A percentile compares a stretch with the other conserved stretches of the same genome.
Evolutionary conservation across 2,888 invertebrate genomes (phyloP).

Genomic region (Melinaea marsaeus): DNA sequence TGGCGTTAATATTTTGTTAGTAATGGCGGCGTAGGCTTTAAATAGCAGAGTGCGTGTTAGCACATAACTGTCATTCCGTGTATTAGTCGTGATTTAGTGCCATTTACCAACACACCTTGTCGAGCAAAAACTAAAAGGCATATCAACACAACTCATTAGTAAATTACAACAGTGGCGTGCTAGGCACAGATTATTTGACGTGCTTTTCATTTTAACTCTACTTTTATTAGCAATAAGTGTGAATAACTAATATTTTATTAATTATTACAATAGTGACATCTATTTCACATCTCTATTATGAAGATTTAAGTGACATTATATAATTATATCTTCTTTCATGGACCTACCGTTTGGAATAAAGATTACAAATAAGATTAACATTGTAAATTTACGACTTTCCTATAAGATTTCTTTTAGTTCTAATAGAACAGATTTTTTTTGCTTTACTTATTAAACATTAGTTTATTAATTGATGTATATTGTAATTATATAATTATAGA

Average conservation of each 20-base stretch:
- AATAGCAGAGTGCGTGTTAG: slow-evolving; percentile 4
- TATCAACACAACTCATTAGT: slow-evolving; percentile 5
- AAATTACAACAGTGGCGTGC: not conserved
- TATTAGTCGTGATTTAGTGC: not conserved
- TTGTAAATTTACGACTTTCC: too few relatives aligned
- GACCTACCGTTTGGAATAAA: too few relatives aligned
- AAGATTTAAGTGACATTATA: too few relatives aligned
- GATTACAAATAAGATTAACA: too few relatives aligned
- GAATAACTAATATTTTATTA: not conserved
- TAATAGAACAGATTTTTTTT: too few relatives aligned
- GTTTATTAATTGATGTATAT: too few relatives aligned
- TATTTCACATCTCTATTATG: too few relatives aligned
- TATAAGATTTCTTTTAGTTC: too few relatives aligned
- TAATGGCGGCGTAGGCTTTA: not conserved
- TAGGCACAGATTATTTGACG: not conserved
- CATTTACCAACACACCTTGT: not conserved
- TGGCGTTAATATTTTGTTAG: slow-evolving; percentile 44
- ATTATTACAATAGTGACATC: too few relatives aligned
- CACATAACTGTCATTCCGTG: not conserved
- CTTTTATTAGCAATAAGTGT: not conserved
- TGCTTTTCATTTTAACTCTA: not conserved
- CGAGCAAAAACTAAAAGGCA: slow-evolving; percentile 2
- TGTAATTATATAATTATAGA: too few relatives aligned
- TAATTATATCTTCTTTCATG: too few relatives aligned
- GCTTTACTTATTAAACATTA: too few relatives aligned